These are phyloP conservation scores for Sciurus vulgaris DNA, from an alignment of 2,797 vertebrate genomes.

Conservation along the genomic window DNA sequence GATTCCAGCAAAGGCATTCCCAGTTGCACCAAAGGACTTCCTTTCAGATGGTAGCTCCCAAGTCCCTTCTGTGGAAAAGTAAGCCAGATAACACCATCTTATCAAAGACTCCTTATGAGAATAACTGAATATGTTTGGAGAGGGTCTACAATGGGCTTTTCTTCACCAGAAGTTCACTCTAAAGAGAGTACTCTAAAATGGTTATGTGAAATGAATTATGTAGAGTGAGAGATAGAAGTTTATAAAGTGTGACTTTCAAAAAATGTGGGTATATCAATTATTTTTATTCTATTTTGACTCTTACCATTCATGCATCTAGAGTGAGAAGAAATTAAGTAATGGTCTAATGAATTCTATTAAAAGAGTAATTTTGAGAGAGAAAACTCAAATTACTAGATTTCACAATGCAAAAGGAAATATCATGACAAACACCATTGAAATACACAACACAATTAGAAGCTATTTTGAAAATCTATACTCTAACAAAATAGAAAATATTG, in stretches of 20 bases:
- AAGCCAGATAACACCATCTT: background rate
- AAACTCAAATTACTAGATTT: too few relatives aligned
- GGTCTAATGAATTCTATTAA: background rate
- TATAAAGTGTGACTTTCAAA: background rate
- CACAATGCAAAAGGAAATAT: too few relatives aligned
- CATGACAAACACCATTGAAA: too few relatives aligned
- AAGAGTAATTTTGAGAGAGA: background rate
- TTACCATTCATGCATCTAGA: background rate
- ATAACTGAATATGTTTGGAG: background rate
- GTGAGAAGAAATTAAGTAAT: background rate
- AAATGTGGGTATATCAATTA: background rate
- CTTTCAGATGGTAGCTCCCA: background rate
- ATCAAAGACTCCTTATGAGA: background rate
- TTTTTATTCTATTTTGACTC: background rate
- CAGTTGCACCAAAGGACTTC: background rate
- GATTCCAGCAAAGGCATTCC: background rate
- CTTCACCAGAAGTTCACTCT: background rate
- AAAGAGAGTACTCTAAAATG: background rate
- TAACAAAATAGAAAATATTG: too few relatives aligned
- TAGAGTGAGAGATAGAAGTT: slow-evolving; percentile 2
- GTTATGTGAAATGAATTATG: background rate
- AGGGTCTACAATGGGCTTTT: background rate
- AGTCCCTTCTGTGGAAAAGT: background rate
- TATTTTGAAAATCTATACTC: too few relatives aligned
- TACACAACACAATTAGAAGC: too few relatives aligned